Base-by-base conservation (phyloP, 2,888 invertebrate species). In the Lepeophtheirus nordmannii region DNA sequence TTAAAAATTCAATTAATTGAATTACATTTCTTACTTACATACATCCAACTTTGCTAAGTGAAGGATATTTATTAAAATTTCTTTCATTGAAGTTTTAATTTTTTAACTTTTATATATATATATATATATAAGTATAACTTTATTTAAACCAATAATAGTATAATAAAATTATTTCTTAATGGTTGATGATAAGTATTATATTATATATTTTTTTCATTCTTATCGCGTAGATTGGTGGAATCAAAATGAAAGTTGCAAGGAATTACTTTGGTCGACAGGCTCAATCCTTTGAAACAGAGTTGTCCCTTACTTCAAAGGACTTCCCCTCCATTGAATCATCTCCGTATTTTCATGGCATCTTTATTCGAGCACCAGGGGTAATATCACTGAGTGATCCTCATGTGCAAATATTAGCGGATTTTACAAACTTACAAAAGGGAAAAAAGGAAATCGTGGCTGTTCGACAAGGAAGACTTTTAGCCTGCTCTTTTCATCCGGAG, bases 281-380 rank as follows among this genome's bases (percentile, higher is more conserved):
- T 17, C n/a, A 62, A 17, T 41, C 41, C 7, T 62, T 17, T 17
- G 62, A 62, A 62, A 40, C 39, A 17, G 39, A 39, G n/a, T 2
- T 62, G 9, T 14, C 20, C 12, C 17, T 62, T 10, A 9, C 17
- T 41, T 10, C 17, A 11, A 23, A 39, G 11, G 22, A 40, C 2
- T 38, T 62, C 23, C 23, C 11, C 1, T 30, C 60, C 10, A 11
- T 30, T 11, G 60, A 9, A 5, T 20, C n/a, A 5, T 20, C 2
- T 17, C 62, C 17, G 9, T 1, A 10, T 14, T 40, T 39, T 20
- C 62, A 20, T 9, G 62, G 62, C 1, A 30, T 62, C 9, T 62
- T 62, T 23, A 62, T 62, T 17, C 62, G 62, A 11, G 62, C 62
- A 10, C 62, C 62, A 2, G 40, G 30, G 12, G 41, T 62, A n/a